These are phyloP conservation scores for Onychostoma macrolepis DNA, from an alignment of 2,113 vertebrate genomes.

Conservation along the genomic window DNA sequence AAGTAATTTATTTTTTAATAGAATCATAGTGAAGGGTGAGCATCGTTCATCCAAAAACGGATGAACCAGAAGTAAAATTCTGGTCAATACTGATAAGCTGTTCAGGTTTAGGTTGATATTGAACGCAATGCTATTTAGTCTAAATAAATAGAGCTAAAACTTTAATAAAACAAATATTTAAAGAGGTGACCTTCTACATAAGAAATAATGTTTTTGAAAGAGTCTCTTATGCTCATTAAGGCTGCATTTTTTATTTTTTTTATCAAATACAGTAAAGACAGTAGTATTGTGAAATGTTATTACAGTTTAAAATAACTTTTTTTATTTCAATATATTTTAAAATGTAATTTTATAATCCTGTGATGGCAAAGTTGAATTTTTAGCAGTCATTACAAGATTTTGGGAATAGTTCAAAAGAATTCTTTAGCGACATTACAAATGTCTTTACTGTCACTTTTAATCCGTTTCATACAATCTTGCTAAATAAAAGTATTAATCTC, in stretches of 20 bases:
- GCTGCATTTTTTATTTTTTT: too few species aligned
- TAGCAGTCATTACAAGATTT: too few species aligned
- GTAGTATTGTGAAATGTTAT: neutral
- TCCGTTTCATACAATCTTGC: neutral
- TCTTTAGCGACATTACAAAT: neutral
- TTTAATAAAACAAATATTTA: neutral
- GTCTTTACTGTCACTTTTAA: neutral
- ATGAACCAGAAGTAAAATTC: neutral
- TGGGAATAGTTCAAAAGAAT: too few species aligned
- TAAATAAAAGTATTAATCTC: neutral
- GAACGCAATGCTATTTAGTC: neutral
- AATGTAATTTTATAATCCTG: too few species aligned
- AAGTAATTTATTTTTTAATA: neutral
- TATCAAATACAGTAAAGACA: too few species aligned
- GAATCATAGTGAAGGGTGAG: neutral
- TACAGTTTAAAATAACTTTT: neutral
- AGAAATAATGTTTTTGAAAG: too few species aligned
- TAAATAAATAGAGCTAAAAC: neutral
- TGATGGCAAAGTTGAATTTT: too few species aligned
- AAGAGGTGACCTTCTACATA: neutral
- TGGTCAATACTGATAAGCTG: neutral
- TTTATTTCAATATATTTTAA: neutral
- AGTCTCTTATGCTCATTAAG: too few species aligned
- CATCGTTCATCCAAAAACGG: neutral
- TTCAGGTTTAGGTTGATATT: neutral